These are phyloP conservation scores for Sebastes trivittatus DNA, from an alignment of 2,797 vertebrate genomes.

Conservation along the genomic window DNA sequence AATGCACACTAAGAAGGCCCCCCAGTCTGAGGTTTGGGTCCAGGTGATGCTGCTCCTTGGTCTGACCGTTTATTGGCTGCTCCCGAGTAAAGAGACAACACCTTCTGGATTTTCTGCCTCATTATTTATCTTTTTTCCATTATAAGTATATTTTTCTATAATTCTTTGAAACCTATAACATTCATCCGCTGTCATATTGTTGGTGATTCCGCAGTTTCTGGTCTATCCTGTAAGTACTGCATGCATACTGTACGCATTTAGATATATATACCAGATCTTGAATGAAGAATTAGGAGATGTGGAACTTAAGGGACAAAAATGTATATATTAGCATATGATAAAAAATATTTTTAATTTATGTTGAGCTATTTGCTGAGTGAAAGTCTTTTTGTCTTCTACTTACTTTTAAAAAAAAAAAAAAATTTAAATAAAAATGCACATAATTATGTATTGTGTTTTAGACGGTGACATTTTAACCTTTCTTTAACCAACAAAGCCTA, in stretches of 20 bases:
- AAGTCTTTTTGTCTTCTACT: neutral
- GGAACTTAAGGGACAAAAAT: neutral
- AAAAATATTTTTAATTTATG: neutral
- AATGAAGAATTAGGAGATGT: neutral
- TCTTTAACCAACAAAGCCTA: neutral
- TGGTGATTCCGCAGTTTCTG: neutral
- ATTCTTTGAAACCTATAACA: neutral
- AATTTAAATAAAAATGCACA: neutral
- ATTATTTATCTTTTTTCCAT: neutral
- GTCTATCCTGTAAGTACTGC: slow-evolving; percentile 54
- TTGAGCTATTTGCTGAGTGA: neutral
- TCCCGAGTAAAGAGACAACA: slow-evolving; percentile 33
- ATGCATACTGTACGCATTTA: slow-evolving; percentile 12
- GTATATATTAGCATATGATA: neutral
- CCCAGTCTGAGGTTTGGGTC: slow-evolving; percentile 73
- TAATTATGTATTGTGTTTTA: neutral
- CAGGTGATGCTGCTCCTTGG: slow-evolving; percentile 69
- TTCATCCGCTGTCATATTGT: neutral
- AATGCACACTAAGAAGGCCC: slow-evolving; percentile 81
- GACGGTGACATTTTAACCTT: neutral
- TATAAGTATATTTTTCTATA: neutral
- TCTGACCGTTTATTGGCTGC: slow-evolving; percentile 54
- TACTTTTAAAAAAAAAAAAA: neutral
- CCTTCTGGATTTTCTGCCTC: neutral
- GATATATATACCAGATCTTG: neutral